A percentile compares a stretch with the other conserved stretches of the same genome.
Evolutionary conservation across 1,140 invertebrate genomes (phyloP).

Genomic region (Caenorhabditis briggsae): DNA sequence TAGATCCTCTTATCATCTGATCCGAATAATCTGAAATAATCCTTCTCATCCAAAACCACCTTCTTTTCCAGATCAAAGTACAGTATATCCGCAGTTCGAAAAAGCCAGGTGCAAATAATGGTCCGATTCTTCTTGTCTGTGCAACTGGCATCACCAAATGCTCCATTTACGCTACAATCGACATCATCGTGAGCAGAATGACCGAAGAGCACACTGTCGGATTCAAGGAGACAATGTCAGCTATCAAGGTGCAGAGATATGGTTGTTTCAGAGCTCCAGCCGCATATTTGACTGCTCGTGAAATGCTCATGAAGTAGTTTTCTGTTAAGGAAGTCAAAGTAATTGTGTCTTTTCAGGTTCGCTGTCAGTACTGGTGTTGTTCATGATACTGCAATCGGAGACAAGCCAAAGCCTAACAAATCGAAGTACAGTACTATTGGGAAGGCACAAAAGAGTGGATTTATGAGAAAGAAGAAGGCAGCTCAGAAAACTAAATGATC

Average conservation of each 20-base stretch:
- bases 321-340: background rate
- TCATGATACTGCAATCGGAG: constrained; percentile 33
- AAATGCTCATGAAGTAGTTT: constrained; percentile 53
- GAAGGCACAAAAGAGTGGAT: constrained; percentile 18
- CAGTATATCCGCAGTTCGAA: constrained; percentile 24
- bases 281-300: constrained; percentile 31
- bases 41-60: background rate
- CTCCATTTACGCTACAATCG: constrained; percentile 41
- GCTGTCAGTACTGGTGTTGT: constrained; percentile 36
- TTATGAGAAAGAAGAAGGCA: constrained; percentile 18
- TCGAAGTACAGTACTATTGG: background rate
- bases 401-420: constrained; percentile 2
- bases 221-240: constrained; percentile 45
- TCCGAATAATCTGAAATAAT: background rate
- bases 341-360: background rate
- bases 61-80: constrained; percentile 11
- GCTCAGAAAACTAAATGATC: no score
- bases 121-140: constrained; percentile 38
- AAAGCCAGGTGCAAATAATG: constrained; percentile 3
- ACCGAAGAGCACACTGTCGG: constrained; percentile 38
- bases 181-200: constrained; percentile 38
- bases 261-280: constrained; percentile 18
- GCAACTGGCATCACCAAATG: constrained; percentile 30
- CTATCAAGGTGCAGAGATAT: constrained; percentile 19
- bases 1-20: background rate